phyloP scores from a whole-genome alignment of 2,888 invertebrate genomes.

The Drosophila anomalipes region DNA sequence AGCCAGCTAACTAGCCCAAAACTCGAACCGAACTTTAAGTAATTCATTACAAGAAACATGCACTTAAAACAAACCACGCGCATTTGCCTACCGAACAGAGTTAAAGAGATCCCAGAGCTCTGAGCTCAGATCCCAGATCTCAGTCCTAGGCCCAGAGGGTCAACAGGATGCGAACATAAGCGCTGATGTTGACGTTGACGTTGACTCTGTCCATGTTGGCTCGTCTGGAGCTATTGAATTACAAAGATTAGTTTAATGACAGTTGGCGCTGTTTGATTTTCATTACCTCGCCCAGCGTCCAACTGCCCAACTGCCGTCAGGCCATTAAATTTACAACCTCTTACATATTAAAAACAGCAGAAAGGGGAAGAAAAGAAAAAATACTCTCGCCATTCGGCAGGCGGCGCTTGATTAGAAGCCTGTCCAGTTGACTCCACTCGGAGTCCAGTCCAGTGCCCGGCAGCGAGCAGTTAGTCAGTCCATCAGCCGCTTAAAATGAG shows the following conservation, averaged over 20 bases:
- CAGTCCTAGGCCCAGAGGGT: constrained; percentile 15
- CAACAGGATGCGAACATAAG: constrained; percentile 49
- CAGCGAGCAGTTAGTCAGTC: constrained; percentile 66
- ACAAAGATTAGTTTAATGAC: constrained; percentile 83
- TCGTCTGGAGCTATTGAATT: constrained; percentile 76
- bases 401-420: constrained; percentile 69
- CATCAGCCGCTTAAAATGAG: constrained; percentile 64
- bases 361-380: constrained; percentile 13
- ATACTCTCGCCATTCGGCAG: constrained; percentile 22
- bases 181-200: constrained; percentile 25
- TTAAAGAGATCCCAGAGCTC: neutral
- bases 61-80: constrained; percentile 69
- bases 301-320: constrained; percentile 56
- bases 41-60: constrained; percentile 70
- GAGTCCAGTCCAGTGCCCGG: constrained; percentile 36
- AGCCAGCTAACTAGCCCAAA: constrained; percentile 50
- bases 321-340: constrained; percentile 80
- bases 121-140: neutral
- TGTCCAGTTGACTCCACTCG: constrained; percentile 4
- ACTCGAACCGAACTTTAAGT: constrained; percentile 52
- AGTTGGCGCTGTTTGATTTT: constrained; percentile 81
- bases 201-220: constrained; percentile 27
- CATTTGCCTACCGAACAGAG: constrained; percentile 48
- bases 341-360: constrained; percentile 70
- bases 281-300: constrained; percentile 67